phyloP scores from a whole-genome alignment of 2,888 invertebrate genomes.

The Acleris sparsana region DNA sequence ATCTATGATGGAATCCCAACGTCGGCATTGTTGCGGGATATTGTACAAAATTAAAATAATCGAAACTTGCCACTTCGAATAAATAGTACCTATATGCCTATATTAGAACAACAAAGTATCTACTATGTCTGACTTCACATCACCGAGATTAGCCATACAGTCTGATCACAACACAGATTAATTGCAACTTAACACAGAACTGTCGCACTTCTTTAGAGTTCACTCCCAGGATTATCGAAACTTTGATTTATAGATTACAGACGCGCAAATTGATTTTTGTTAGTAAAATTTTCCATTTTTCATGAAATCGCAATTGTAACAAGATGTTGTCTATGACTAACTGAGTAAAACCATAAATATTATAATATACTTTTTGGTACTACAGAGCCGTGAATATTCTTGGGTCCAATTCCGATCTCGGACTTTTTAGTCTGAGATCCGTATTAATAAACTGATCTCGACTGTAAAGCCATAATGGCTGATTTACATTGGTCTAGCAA shows the following conservation, averaged over 20 bases:
- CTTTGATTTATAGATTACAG: background rate
- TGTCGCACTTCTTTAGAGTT: background rate
- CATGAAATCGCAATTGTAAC: conserved; percentile 32
- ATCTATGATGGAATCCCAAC: conserved; percentile 53
- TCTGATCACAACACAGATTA: conserved; percentile 13
- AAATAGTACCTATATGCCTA: conserved; percentile 45
- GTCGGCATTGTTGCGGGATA: conserved; percentile 52
- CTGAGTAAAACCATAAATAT: conserved; percentile 24
- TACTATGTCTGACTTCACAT: conserved; percentile 45
- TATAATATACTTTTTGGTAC: background rate
- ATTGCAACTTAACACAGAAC: conserved; percentile 4
- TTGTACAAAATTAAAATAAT: conserved; percentile 39
- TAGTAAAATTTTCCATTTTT: conserved; percentile 33
- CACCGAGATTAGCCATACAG: conserved; percentile 51
- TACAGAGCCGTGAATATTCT: background rate
- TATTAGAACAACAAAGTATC: conserved; percentile 56
- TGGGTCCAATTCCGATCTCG: background rate
- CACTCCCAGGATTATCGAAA: background rate
- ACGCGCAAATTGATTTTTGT: conserved; percentile 27
- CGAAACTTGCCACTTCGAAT: conserved; percentile 42
- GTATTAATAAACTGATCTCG: too few species aligned
- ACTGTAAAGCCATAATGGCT: too few species aligned
- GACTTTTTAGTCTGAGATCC: too few species aligned
- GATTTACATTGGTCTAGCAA: too few species aligned
- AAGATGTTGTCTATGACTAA: conserved; percentile 27